Evolutionary conservation across 2,113 vertebrate genomes (phyloP).

Genomic region (Megaceryle torquata): DNA sequence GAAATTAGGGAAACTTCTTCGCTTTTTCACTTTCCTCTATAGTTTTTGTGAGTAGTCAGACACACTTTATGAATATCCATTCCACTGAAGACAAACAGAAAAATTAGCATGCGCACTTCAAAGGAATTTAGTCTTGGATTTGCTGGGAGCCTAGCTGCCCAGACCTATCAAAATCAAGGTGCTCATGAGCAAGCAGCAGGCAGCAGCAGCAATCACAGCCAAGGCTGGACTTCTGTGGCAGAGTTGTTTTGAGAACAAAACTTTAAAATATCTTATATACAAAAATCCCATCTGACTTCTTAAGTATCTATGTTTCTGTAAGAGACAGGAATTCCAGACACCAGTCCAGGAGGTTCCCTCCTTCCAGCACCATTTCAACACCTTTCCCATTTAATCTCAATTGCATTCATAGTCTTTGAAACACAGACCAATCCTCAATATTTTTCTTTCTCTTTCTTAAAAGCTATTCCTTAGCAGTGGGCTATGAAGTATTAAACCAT

Average conservation of each 20-base stretch:
- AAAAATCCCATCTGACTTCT: not conserved
- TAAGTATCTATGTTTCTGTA: not conserved
- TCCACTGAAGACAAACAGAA: not conserved
- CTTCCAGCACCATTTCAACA: not conserved
- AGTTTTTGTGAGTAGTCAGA: not conserved
- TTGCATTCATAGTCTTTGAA: not conserved
- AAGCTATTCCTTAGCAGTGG: not conserved
- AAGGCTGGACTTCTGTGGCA: not conserved
- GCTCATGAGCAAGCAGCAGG: not conserved
- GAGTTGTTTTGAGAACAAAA: not conserved
- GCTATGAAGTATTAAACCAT: not conserved
- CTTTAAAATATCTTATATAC: not conserved
- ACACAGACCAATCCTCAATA: not conserved
- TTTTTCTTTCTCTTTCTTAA: not conserved
- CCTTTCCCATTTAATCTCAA: not conserved
- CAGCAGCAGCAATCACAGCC: not conserved
- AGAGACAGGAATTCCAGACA: not conserved
- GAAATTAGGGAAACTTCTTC: not conserved
- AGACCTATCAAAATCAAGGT: not conserved
- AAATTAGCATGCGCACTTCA: not conserved
- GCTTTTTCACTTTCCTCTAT: not conserved
- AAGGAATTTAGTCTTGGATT: not conserved
- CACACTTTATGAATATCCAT: not conserved
- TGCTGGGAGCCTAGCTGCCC: not conserved
- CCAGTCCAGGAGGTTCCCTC: not conserved